Percentiles rank a stretch among this genome's conserved stretches.
Evolutionary conservation across 2,888 invertebrate species (phyloP).

Genomic region (Endomychus coccineus): DNA sequence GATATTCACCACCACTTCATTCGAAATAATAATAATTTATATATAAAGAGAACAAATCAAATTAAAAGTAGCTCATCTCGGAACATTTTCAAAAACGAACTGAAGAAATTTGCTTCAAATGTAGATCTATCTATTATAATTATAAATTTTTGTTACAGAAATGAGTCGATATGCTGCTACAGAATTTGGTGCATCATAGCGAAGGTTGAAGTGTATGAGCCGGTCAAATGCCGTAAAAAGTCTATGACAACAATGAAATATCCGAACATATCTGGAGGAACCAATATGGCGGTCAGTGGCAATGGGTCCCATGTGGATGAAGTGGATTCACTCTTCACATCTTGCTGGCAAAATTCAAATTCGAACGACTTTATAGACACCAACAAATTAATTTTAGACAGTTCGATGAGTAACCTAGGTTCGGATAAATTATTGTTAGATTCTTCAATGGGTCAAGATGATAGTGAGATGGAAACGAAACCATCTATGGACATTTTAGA

Average conservation of each 20-base stretch:
- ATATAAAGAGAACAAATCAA: too few species aligned
- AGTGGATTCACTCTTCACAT: conserved; percentile 64
- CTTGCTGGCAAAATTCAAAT: conserved; percentile 58
- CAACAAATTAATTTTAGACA: conserved; percentile 49
- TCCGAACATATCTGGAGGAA: conserved; percentile 40
- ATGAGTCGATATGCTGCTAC: too few species aligned
- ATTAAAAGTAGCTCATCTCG: too few species aligned
- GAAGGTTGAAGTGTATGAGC: too few species aligned
- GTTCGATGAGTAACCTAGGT: conserved; percentile 45
- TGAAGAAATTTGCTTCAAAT: too few species aligned
- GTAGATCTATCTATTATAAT: too few species aligned
- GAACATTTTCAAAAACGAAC: too few species aligned
- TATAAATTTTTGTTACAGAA: too few species aligned
- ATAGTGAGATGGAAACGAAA: conserved; percentile 42
- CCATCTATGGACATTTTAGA: conserved; percentile 62
- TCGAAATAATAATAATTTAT: too few species aligned
- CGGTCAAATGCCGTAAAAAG: too few species aligned
- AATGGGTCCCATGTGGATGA: conserved; percentile 45
- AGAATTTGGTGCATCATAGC: too few species aligned
- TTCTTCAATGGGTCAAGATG: conserved; percentile 45
- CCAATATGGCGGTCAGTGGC: conserved; percentile 40
- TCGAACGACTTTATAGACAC: conserved; percentile 49
- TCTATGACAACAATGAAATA: conserved; percentile 44
- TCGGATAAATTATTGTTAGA: conserved; percentile 45
- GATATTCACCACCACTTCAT: too few species aligned